Conservation (phyloP, 1,140 invertebrate genomes). For the Cydia pomonella region DNA sequence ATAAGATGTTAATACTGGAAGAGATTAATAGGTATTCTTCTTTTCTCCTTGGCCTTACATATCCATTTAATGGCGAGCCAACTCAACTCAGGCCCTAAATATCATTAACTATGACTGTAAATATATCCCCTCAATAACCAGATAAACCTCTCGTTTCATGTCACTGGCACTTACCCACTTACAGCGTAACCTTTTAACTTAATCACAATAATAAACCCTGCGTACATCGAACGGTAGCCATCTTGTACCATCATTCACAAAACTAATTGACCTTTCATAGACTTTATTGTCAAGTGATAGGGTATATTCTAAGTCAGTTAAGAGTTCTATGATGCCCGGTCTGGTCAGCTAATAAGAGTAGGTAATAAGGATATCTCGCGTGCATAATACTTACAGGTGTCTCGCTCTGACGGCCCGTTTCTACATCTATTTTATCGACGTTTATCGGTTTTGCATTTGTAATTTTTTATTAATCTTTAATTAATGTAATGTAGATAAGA, state of each 20-base stretch:
- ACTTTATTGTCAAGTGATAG: too few species aligned
- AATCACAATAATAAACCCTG: slow-evolving; percentile 16
- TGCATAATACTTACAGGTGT: not conserved
- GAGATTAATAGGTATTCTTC: too few species aligned
- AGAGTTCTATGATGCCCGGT: not conserved
- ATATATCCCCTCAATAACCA: not conserved
- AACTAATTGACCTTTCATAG: too few species aligned
- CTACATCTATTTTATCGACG: slow-evolving; percentile 4
- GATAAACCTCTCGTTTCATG: slow-evolving; percentile 10
- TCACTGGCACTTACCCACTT: slow-evolving; percentile 16
- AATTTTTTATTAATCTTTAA: not conserved
- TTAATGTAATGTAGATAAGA: not conserved
- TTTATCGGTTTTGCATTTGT: not conserved
- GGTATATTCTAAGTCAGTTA: too few species aligned
- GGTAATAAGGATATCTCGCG: not conserved
- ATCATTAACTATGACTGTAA: not conserved
- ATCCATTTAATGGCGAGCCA: not conserved
- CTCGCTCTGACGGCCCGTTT: not conserved
- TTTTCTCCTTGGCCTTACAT: too few species aligned
- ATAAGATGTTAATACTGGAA: too few species aligned
- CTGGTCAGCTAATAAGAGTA: not conserved
- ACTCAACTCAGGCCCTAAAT: not conserved
- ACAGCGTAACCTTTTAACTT: not conserved
- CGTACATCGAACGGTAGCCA: not conserved
- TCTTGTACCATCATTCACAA: not conserved